These are phyloP conservation scores for Urophycis tenuis DNA, from an alignment of 2,797 vertebrate species.

Conservation along the genomic window DNA sequence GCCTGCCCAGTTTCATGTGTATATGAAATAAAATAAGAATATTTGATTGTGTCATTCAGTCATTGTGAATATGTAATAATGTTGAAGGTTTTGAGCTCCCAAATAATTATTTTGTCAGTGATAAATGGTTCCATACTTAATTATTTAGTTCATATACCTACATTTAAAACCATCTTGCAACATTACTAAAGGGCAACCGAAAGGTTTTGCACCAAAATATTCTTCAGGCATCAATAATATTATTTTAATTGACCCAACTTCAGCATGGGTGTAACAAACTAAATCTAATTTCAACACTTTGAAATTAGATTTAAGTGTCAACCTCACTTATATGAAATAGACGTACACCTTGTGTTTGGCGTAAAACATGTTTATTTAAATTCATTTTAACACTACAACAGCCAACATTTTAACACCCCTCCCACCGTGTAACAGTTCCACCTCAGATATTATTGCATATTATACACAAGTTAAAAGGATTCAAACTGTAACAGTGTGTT, in stretches of 20 bases:
- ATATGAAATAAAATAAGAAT: constrained; percentile 1
- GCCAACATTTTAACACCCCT: constrained; percentile 26
- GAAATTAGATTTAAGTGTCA: too few species aligned
- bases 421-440: background rate
- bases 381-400: constrained; percentile 56
- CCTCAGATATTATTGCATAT: constrained; percentile 43
- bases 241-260: too few species aligned
- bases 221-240: too few species aligned
- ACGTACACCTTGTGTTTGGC: constrained; percentile 30
- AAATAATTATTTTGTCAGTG: background rate
- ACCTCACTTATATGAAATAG: constrained; percentile 10
- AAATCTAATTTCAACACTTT: too few species aligned
- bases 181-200: background rate
- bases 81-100: background rate
- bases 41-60: background rate
- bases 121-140: background rate
- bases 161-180: too few species aligned
- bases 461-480: constrained; percentile 22
- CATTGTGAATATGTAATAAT: background rate
- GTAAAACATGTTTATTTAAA: constrained; percentile 63
- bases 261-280: too few species aligned
- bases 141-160: background rate
- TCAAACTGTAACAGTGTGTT: constrained; percentile 10
- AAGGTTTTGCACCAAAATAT: background rate
- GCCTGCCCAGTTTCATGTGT: background rate